These are phyloP conservation scores for Theonella swinhoei DNA, from an alignment of 37 sponge, comb jelly and placozoan species.

Conservation along the genomic window DNA sequence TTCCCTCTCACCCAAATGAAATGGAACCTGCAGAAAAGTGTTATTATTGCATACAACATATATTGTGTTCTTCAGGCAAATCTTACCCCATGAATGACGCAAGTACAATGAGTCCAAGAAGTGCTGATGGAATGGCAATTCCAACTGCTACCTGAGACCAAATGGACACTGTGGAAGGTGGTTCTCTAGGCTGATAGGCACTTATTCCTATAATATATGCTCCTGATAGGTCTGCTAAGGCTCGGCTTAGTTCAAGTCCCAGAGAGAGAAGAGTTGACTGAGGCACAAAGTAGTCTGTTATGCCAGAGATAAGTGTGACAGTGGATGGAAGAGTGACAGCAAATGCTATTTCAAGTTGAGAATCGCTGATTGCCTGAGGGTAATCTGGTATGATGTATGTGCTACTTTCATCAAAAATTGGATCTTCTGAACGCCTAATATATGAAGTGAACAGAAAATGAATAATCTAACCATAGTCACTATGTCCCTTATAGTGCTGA, in stretches of 20 bases:
- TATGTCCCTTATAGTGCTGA: too few relatives aligned
- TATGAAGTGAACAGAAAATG: too few relatives aligned
- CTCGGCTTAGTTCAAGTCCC: not conserved
- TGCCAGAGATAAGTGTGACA: not conserved
- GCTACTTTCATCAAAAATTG: not conserved
- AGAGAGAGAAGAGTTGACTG: slow-evolving; percentile 6
- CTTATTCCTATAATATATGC: not conserved
- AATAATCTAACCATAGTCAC: too few relatives aligned
- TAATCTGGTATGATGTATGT: slow-evolving; percentile 1
- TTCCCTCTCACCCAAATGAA: too few relatives aligned
- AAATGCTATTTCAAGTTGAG: not conserved
- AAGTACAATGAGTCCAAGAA: too few relatives aligned
- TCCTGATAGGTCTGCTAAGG: not conserved
- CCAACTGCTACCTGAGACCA: too few relatives aligned
- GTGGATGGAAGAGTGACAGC: not conserved
- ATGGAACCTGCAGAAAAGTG: too few relatives aligned
- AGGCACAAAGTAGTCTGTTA: not conserved
- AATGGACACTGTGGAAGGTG: not conserved
- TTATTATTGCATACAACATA: too few relatives aligned
- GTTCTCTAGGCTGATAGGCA: not conserved
- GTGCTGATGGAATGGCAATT: too few relatives aligned
- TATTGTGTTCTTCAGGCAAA: too few relatives aligned
- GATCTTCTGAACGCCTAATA: not conserved
- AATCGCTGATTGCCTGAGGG: not conserved
- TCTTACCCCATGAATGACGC: too few relatives aligned